A percentile compares a stretch with the other conserved stretches of the same genome.
Evolutionary conservation across 2,797 vertebrate species (phyloP).

Genomic region (Pseudopleuronectes americanus): DNA sequence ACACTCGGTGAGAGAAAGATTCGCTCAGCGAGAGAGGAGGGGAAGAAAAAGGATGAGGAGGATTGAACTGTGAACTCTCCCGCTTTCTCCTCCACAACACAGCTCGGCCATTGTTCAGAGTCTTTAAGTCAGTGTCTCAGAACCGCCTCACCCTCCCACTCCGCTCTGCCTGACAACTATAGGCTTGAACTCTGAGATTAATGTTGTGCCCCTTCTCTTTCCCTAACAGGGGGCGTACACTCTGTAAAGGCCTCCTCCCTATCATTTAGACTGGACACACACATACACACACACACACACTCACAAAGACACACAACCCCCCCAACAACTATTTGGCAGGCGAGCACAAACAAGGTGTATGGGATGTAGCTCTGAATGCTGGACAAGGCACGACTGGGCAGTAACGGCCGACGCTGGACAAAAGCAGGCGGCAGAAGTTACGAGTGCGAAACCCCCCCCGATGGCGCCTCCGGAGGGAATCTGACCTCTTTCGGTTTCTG

Average conservation of each 20-base stretch:
- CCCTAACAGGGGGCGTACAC: slow-evolving; percentile 74
- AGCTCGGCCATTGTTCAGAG: slow-evolving; percentile 66
- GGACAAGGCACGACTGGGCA: slow-evolving; percentile 51
- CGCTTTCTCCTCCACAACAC: slow-evolving; percentile 52
- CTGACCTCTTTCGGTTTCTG: slow-evolving; percentile 17
- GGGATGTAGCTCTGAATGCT: slow-evolving; percentile 65
- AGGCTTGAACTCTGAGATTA: slow-evolving; percentile 86
- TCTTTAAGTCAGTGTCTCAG: slow-evolving; percentile 62
- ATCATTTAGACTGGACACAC: slow-evolving; percentile 78
- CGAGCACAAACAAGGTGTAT: slow-evolving; percentile 66
- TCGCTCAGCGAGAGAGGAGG: background rate
- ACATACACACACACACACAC: slow-evolving; percentile 33
- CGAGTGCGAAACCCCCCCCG: slow-evolving; percentile 27
- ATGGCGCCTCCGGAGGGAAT: slow-evolving; percentile 44
- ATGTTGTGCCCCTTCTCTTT: slow-evolving; percentile 78
- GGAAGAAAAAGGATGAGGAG: slow-evolving; percentile 50
- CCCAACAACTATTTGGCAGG: slow-evolving; percentile 63
- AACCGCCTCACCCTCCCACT: slow-evolving; percentile 42
- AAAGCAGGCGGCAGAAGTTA: slow-evolving; percentile 50
- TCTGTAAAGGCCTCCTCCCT: slow-evolving; percentile 85
- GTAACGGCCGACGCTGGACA: slow-evolving; percentile 45
- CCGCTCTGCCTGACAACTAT: slow-evolving; percentile 80
- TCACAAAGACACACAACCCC: slow-evolving; percentile 55
- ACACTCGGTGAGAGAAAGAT: slow-evolving; percentile 20
- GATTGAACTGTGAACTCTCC: slow-evolving; percentile 57